Conservation (phyloP, 1,140 invertebrate genomes). For the Trichonephila inaurata region DNA sequence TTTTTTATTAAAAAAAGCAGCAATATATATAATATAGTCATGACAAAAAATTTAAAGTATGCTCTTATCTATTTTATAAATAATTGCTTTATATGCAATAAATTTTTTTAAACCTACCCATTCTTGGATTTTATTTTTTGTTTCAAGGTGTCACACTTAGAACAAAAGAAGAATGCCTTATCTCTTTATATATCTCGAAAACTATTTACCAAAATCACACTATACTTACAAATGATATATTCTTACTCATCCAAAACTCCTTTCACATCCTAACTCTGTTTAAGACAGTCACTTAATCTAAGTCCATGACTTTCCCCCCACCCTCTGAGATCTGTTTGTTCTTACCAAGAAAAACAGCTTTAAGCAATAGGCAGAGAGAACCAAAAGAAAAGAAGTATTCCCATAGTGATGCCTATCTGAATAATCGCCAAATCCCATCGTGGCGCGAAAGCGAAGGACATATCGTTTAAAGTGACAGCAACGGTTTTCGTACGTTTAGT, state of each 20-base stretch:
- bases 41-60: too few relatives aligned
- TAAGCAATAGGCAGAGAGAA: not conserved
- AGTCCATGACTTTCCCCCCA: not conserved
- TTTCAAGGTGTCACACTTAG: too few relatives aligned
- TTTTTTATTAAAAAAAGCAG: too few relatives aligned
- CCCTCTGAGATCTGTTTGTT: not conserved
- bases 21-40: too few relatives aligned
- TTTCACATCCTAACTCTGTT: not conserved
- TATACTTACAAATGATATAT: not conserved
- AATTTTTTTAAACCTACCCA: too few relatives aligned
- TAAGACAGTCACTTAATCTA: not conserved
- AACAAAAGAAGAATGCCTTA: not conserved
- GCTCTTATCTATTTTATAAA: too few relatives aligned
- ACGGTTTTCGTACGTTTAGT: conserved; percentile 5
- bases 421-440: conserved; percentile 49
- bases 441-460: not conserved
- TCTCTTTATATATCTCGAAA: not conserved
- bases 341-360: not conserved
- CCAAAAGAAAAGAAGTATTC: not conserved
- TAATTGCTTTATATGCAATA: too few relatives aligned
- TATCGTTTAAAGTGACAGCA: conserved; percentile 56
- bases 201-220: not conserved
- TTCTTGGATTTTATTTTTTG: too few relatives aligned
- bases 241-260: not conserved
- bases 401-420: not conserved